Percentiles rank a stretch among this genome's conserved stretches.
Conservation (phyloP, 2,113 vertebrate species). For the Pithys albifrons region DNA sequence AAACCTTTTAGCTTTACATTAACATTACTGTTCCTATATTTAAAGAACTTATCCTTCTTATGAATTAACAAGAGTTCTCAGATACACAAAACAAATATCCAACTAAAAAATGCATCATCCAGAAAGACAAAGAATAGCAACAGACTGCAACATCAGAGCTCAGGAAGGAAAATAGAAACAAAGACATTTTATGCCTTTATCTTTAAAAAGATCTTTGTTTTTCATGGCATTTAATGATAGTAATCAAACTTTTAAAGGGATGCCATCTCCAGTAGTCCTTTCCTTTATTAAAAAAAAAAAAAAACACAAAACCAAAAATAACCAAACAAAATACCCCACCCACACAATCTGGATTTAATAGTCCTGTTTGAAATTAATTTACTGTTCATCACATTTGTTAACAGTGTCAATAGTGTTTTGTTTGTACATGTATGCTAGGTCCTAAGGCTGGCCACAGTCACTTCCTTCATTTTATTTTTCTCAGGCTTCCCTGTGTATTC, state of each 20-base stretch:
- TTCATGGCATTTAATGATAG: not conserved
- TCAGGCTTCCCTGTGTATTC: not conserved
- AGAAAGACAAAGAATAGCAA: not conserved
- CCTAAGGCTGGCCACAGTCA: not conserved
- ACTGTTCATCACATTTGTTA: not conserved
- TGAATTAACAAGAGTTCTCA: not conserved
- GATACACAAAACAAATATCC: not conserved
- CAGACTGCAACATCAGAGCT: not conserved
- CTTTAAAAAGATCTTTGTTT: not conserved
- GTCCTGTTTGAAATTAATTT: not conserved
- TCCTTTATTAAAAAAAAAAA: not conserved
- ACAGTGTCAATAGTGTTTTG: not conserved
- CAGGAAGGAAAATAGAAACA: not conserved
- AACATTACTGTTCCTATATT: not conserved
- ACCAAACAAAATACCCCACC: too few relatives aligned
- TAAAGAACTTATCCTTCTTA: not conserved
- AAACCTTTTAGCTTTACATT: not conserved
- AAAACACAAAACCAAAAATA: rapidly evolving
- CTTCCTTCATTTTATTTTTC: not conserved
- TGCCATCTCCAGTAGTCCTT: not conserved
- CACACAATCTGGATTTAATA: not conserved
- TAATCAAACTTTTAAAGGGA: not conserved
- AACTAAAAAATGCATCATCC: not conserved
- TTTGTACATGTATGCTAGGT: not conserved
- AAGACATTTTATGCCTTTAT: not conserved